These are phyloP conservation scores for Furcifer pardalis DNA, from an alignment of 2,797 vertebrate species.

Conservation along the genomic window DNA sequence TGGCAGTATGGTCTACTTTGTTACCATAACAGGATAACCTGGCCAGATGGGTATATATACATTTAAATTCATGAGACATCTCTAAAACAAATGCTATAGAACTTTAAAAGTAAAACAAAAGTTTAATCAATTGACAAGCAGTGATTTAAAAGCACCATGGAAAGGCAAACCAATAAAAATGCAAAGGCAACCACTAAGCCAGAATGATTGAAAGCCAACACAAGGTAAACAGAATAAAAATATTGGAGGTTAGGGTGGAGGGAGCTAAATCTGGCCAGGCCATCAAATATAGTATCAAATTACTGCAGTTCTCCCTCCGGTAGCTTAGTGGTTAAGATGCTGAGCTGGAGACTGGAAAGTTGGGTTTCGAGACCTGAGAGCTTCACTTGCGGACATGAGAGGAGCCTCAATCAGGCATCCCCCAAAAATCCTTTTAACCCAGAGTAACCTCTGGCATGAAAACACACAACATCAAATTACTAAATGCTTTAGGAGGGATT, in stretches of 20 bases:
- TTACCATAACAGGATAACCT: no score
- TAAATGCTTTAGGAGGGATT: background rate
- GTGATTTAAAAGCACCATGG: background rate
- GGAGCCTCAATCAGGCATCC: no score
- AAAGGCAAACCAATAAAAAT: background rate
- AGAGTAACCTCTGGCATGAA: no score
- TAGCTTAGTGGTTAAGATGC: no score
- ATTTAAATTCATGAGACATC: background rate
- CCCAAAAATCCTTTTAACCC: no score
- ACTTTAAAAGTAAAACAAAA: background rate
- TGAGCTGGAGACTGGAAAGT: no score
- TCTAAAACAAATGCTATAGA: background rate
- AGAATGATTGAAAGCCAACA: background rate
- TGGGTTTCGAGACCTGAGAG: no score
- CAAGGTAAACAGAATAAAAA: background rate
- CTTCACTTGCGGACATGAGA: no score
- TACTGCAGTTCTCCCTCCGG: no score
- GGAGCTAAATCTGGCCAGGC: background rate
- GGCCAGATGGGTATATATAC: no score
- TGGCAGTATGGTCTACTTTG: no score
- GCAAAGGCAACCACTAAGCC: background rate
- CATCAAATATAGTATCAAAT: no score
- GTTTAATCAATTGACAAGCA: background rate
- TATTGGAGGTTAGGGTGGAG: background rate
- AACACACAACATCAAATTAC: background rate